Percentiles rank a stretch among this genome's conserved stretches.
phyloP scores from a whole-genome alignment of 2,888 invertebrate genomes.

The Encarsia formosa region DNA sequence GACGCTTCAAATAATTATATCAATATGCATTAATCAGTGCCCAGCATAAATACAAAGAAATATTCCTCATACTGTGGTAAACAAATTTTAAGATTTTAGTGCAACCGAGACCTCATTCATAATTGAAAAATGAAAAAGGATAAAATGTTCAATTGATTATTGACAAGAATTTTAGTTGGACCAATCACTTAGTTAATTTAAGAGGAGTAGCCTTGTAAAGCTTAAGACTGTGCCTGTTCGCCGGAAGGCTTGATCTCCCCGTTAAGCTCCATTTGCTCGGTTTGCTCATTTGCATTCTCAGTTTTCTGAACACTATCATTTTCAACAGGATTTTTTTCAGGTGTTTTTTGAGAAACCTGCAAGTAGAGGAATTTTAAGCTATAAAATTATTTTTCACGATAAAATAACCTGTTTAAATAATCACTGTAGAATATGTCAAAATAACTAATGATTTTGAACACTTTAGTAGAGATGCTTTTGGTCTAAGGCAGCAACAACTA shows the following conservation, averaged over 20 bases:
- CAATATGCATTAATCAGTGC: too few species aligned
- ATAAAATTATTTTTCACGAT: too few species aligned
- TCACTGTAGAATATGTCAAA: too few species aligned
- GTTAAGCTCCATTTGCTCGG: conserved; percentile 44
- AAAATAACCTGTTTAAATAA: too few species aligned
- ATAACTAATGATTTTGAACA: conserved; percentile 26
- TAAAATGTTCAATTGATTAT: background rate
- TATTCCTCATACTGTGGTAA: too few species aligned
- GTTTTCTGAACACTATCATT: conserved; percentile 49
- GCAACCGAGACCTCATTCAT: too few species aligned
- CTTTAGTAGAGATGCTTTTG: too few species aligned
- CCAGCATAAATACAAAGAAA: too few species aligned
- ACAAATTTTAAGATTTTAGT: too few species aligned
- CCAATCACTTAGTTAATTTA: conserved; percentile 27
- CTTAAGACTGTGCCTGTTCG: conserved; percentile 51
- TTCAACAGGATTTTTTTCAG: conserved; percentile 41
- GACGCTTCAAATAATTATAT: too few species aligned
- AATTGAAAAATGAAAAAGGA: background rate
- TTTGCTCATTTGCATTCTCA: conserved; percentile 46
- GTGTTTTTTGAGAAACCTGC: conserved; percentile 49
- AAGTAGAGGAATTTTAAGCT: conserved; percentile 47
- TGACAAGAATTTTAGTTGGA: conserved; percentile 13
- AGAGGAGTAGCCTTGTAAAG: conserved; percentile 47
- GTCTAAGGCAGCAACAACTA: conserved; percentile 20
- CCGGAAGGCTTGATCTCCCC: conserved; percentile 50